Conservation (phyloP, 1,140 invertebrate species). For the Stegodyphus mimosarum region DNA sequence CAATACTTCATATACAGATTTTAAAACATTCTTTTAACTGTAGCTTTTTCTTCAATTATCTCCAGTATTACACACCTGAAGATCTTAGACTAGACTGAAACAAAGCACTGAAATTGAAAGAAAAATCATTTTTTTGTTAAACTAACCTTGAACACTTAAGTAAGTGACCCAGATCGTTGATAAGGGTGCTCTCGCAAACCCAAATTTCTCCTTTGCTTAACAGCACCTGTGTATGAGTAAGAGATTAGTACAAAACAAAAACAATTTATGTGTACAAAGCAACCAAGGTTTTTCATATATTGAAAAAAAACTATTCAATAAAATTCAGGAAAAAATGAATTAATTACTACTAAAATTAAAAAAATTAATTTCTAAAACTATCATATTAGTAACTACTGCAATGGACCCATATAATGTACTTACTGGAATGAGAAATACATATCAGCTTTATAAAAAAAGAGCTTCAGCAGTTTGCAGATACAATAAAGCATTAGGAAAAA, state of each 20-base stretch:
- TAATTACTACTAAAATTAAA: no score
- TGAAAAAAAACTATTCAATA: no score
- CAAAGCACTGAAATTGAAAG: constrained; percentile 38
- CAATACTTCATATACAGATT: neutral
- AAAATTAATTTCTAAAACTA: no score
- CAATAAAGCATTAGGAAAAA: no score
- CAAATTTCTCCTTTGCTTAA: constrained; percentile 60
- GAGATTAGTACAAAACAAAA: constrained; percentile 27
- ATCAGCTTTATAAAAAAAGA: no score
- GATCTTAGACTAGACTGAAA: constrained; percentile 43
- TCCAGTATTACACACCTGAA: neutral
- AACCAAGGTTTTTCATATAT: neutral
- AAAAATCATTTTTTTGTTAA: neutral
- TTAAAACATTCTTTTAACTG: neutral
- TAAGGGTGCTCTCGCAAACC: constrained; percentile 61
- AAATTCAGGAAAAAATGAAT: no score
- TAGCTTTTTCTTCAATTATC: neutral
- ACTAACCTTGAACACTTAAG: constrained; percentile 57
- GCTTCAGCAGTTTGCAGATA: no score
- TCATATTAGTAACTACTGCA: no score
- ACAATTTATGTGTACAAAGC: neutral
- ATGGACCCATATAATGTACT: no score
- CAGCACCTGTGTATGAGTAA: constrained; percentile 57
- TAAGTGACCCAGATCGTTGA: constrained; percentile 59
- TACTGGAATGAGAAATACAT: no score